Base-by-base conservation (phyloP, 2,113 vertebrate species). In the Arenaria interpres region DNA sequence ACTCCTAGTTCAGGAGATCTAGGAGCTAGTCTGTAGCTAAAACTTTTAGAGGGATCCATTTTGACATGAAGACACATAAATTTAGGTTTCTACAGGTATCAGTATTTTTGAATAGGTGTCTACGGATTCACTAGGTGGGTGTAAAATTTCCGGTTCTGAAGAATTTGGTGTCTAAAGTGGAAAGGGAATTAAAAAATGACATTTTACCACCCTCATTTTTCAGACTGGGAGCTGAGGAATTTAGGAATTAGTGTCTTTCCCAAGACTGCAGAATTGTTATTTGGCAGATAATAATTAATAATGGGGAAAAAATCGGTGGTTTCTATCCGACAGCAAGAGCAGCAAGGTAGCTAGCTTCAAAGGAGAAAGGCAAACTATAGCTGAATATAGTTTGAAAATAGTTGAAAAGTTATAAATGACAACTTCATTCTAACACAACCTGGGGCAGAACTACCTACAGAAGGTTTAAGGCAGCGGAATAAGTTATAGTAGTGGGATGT, bases 111-210 rank as follows among this genome's bases (percentile, higher is more conserved):
- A 54, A 9, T 22, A 51, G 27, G 15, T 24, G 28, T 9, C 51
- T 76, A 39, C 16, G 30, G 18, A 78, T 74, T 87, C 21, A 68
- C 17, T 28, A 4, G 0, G 2, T 33, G 72, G 21, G 21, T 60
- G 19, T 53, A 82, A 88, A 85, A 68, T 81, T 72, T n/a, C 12
- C 7, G 4, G 8, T 46, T 35, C 37, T 64, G 46, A 63, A 84
- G 33, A 81, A 67, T 39, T 71, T 71, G 3, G 3, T 39, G 7
- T 39, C 27, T 63, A 12, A 90, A 63, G 6, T 33, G 24, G 77
- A 59, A 88, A 56, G 8, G 3, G 4, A 4, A 5, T 2, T 2
- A 0, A 2, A 23, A 45, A 33, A 7, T 8, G 21, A 75, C 2
- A 33, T 60, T 60, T 37, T 43, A 51, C 8, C 14, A 35, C 23